Conservation (phyloP, 2,113 vertebrate species). For the Oenanthe oenanthe region DNA sequence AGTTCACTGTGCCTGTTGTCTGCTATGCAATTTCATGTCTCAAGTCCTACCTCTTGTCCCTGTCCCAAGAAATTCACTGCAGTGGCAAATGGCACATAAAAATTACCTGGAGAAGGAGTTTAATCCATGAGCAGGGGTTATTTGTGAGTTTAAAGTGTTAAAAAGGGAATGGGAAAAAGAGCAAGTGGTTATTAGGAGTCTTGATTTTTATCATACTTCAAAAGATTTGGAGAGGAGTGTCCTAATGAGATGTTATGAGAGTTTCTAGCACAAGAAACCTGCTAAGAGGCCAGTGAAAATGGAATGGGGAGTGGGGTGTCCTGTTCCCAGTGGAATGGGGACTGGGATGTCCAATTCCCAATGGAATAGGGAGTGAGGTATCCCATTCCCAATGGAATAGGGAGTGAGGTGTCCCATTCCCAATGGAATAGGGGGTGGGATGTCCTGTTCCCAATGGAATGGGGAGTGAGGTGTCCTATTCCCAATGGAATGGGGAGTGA, state of each 20-base stretch:
- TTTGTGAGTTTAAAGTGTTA: neutral
- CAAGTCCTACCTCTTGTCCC: neutral
- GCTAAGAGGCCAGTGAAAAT: neutral
- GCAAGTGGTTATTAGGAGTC: neutral
- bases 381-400: too few relatives aligned
- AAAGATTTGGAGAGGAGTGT: neutral
- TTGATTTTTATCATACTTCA: neutral
- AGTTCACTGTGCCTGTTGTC: conserved; percentile 4
- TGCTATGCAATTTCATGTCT: neutral
- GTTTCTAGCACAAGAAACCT: neutral
- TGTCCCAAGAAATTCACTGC: neutral
- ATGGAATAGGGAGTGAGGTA: too few relatives aligned
- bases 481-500: too few relatives aligned
- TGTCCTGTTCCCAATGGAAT: too few relatives aligned
- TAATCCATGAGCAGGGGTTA: neutral
- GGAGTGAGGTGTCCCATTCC: too few relatives aligned
- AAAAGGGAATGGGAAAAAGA: neutral
- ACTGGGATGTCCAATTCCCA: too few relatives aligned
- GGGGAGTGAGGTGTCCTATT: too few relatives aligned
- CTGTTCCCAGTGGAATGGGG: too few relatives aligned
- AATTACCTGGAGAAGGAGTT: neutral
- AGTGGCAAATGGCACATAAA: neutral
- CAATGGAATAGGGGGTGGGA: too few relatives aligned
- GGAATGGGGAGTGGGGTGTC: too few relatives aligned
- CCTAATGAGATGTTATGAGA: rapidly evolving